Conservation (phyloP, 2,113 vertebrate species). For the Hippocampus abdominalis region DNA sequence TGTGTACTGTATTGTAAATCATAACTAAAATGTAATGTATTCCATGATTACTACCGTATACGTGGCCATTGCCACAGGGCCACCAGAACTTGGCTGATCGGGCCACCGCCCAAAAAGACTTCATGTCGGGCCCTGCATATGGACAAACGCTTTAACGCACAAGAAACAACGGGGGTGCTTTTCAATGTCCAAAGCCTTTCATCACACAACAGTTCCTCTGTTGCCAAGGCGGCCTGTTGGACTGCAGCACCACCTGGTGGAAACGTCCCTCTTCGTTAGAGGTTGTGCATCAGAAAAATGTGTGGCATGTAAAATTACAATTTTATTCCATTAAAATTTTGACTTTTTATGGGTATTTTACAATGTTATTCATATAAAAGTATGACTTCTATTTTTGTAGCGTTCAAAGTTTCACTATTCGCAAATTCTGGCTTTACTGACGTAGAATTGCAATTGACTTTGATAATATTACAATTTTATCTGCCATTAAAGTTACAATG, state of each 20-base stretch:
- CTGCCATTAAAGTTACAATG: too few species aligned
- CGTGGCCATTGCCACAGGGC: too few species aligned
- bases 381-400: background rate
- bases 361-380: background rate
- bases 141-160: slow-evolving; percentile 43
- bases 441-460: background rate
- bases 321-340: background rate
- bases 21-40: too few species aligned
- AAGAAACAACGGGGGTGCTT: slow-evolving; percentile 22
- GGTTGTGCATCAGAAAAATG: background rate
- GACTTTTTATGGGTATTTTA: background rate
- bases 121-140: slow-evolving; percentile 20
- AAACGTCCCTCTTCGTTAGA: background rate
- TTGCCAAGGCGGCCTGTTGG: slow-evolving; percentile 34
- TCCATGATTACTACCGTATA: too few species aligned
- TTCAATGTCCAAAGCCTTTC: slow-evolving; percentile 38
- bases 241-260: slow-evolving; percentile 56
- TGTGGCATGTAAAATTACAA: background rate
- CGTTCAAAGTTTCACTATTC: background rate
- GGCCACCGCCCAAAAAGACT: too few species aligned
- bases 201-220: slow-evolving; percentile 35
- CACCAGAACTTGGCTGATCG: too few species aligned
- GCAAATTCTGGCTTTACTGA: background rate
- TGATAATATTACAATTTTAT: too few species aligned
- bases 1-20: too few species aligned